A percentile compares a stretch with the other conserved stretches of the same genome.
Evolutionary conservation across 2,888 invertebrate genomes (phyloP).

Genomic region (Lycocerus yunnanus): DNA sequence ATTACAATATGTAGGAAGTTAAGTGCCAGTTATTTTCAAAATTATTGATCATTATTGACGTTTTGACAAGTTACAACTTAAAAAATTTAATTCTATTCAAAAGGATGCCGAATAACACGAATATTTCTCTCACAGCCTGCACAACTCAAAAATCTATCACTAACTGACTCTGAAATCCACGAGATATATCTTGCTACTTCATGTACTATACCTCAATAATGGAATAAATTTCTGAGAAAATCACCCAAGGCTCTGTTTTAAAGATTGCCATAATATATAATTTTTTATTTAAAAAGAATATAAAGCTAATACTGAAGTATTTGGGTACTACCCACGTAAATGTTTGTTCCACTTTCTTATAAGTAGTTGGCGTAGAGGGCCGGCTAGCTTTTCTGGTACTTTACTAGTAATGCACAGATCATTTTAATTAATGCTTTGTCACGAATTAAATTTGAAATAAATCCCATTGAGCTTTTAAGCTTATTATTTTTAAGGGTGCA

Average conservation of each 20-base stretch:
- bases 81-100: neutral
- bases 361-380: neutral
- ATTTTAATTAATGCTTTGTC: neutral
- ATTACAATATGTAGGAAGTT: constrained; percentile 36
- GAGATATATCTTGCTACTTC: too few species aligned
- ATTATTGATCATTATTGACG: constrained; percentile 10
- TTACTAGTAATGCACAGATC: neutral
- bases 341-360: too few species aligned
- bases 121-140: too few species aligned
- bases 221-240: neutral
- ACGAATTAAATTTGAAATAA: neutral
- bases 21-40: constrained; percentile 34
- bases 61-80: constrained; percentile 11
- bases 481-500: constrained; percentile 9
- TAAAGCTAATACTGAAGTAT: too few species aligned
- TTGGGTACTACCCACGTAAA: too few species aligned
- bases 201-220: too few species aligned
- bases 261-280: neutral
- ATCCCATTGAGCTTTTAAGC: constrained; percentile 2
- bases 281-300: too few species aligned
- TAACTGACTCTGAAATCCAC: too few species aligned
- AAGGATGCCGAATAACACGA: neutral
- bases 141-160: too few species aligned
- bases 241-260: neutral
- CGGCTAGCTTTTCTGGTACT: neutral